These are phyloP conservation scores for Molossus molossus DNA, from an alignment of 2,797 vertebrate genomes.

Conservation along the genomic window DNA sequence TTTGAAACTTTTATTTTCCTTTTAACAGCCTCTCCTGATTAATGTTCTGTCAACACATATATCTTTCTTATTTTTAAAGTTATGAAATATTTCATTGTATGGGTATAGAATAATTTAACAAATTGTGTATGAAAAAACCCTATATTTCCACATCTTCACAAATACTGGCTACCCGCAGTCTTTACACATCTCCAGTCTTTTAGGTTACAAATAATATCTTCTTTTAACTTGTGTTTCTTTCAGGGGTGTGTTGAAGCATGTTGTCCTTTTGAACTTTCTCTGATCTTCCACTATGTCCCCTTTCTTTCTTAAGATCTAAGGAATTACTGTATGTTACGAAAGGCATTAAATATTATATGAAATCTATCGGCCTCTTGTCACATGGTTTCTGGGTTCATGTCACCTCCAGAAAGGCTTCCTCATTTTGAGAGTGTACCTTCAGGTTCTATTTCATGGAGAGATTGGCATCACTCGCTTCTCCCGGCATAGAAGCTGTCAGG, in stretches of 20 bases:
- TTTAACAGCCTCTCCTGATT: not conserved
- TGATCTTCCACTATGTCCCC: slow-evolving; percentile 11
- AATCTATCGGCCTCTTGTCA: not conserved
- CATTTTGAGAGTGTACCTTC: not conserved
- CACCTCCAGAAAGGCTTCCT: not conserved
- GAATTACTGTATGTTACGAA: slow-evolving; percentile 15
- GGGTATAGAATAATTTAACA: not conserved
- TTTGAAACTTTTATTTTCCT: slow-evolving; percentile 32
- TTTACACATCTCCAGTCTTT: not conserved
- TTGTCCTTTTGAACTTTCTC: slow-evolving; percentile 31
- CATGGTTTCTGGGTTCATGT: not conserved
- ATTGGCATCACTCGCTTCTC: not conserved
- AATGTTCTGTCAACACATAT: not conserved
- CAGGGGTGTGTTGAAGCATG: not conserved
- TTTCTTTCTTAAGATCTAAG: slow-evolving; percentile 23
- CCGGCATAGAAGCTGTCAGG: not conserved
- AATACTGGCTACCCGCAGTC: not conserved
- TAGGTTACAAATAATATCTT: slow-evolving; percentile 13
- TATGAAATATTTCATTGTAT: slow-evolving; percentile 39
- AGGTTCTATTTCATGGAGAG: not conserved
- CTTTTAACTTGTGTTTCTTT: slow-evolving; percentile 7
- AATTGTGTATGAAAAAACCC: not conserved
- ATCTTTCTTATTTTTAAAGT: not conserved
- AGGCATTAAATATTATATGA: not conserved
- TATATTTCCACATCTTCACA: not conserved